Evolutionary conservation across 2,888 invertebrate species (phyloP).

Genomic region (Idaea straminata): DNA sequence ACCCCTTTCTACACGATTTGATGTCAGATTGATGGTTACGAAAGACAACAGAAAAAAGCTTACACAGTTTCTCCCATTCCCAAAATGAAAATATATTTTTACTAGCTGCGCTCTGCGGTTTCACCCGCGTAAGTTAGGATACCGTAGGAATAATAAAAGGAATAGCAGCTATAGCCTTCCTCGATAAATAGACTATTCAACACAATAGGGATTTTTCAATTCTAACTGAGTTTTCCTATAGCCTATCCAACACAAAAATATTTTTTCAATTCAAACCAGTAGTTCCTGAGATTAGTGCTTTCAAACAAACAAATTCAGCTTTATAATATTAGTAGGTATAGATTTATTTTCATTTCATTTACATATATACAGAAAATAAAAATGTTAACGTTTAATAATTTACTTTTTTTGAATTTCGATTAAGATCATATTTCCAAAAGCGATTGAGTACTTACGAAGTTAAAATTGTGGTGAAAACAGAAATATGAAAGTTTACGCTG

Average conservation of each 20-base stretch:
- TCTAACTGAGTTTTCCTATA: too few species aligned
- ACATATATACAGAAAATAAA: background rate
- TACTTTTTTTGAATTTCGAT: background rate
- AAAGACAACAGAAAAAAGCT: slow-evolving; percentile 33
- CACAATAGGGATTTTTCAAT: too few species aligned
- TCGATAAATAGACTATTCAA: too few species aligned
- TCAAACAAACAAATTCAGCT: too few species aligned
- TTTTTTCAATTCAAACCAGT: too few species aligned
- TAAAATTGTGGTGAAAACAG: background rate
- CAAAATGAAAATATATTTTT: slow-evolving; percentile 20
- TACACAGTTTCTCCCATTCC: slow-evolving; percentile 30
- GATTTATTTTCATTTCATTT: background rate
- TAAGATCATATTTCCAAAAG: background rate
- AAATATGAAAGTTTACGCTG: background rate
- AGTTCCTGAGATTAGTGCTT: too few species aligned
- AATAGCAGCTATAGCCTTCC: too few species aligned
- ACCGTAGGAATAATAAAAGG: too few species aligned
- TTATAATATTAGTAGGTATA: too few species aligned
- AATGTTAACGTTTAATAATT: background rate
- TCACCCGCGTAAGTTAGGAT: too few species aligned
- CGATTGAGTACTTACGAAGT: background rate
- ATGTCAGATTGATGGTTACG: slow-evolving; percentile 55
- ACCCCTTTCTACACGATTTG: slow-evolving; percentile 64
- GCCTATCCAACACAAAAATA: too few species aligned
- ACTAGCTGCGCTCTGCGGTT: too few species aligned